These are phyloP conservation scores for Zaprionus taronus DNA, from an alignment of 1,140 invertebrate genomes.

Conservation along the genomic window DNA sequence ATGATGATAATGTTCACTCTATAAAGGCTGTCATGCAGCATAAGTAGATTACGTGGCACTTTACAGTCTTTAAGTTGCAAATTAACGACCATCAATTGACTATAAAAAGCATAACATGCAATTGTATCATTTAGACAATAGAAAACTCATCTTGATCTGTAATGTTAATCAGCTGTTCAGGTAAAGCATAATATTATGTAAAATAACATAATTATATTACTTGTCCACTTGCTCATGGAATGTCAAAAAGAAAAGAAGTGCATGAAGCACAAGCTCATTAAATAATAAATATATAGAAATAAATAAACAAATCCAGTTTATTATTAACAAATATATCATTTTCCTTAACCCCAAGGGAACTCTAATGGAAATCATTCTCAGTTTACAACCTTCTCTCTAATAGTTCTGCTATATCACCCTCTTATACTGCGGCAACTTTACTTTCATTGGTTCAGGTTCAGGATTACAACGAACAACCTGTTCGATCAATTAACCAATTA, in stretches of 20 bases:
- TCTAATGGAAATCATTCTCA: too few relatives aligned
- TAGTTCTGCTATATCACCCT: background rate
- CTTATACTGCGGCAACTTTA: background rate
- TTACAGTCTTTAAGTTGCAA: slow-evolving; percentile 3
- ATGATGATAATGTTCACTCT: slow-evolving; percentile 43
- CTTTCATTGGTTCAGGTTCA: slow-evolving; percentile 31
- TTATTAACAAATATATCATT: too few relatives aligned
- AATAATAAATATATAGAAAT: too few relatives aligned
- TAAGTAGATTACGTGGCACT: background rate
- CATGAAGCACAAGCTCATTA: too few relatives aligned
- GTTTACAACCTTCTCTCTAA: background rate
- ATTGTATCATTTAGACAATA: background rate
- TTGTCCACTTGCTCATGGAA: too few relatives aligned
- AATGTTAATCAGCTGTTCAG: too few relatives aligned
- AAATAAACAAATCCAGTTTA: too few relatives aligned
- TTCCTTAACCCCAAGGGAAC: background rate
- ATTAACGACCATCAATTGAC: slow-evolving; percentile 12
- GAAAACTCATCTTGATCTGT: background rate
- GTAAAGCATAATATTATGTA: too few relatives aligned
- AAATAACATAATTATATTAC: too few relatives aligned
- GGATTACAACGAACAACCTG: slow-evolving; percentile 24
- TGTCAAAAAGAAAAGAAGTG: too few relatives aligned
- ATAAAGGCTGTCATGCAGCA: background rate
- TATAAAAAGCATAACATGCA: background rate
- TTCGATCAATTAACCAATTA: slow-evolving; percentile 73